A percentile compares a stretch with the other conserved stretches of the same genome.
Evolutionary conservation across 2,113 vertebrate species (phyloP).

Genomic region (Saimiri boliviensis): DNA sequence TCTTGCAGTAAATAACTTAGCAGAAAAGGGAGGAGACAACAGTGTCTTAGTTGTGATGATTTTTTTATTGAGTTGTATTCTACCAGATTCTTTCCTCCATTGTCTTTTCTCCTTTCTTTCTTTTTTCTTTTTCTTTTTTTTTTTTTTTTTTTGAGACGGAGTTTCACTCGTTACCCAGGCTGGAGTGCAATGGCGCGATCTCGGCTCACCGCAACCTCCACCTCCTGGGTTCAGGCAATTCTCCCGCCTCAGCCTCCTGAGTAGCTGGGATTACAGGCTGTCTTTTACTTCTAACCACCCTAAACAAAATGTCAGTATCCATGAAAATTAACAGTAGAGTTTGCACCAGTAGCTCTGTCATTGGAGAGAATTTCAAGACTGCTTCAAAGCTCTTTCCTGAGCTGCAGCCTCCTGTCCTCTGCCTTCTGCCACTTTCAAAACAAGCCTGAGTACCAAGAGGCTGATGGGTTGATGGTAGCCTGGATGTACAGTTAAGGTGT

Average conservation of each 20-base stretch:
- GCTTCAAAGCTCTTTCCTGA: neutral
- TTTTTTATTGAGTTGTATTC: neutral
- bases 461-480: neutral
- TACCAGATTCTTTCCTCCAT: neutral
- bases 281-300: neutral
- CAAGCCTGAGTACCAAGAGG: neutral
- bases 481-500: neutral
- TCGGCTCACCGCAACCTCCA: no score
- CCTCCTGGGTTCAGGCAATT: no score
- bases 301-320: fast-evolving
- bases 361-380: neutral
- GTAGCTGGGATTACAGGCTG: no score
- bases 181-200: no score
- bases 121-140: no score
- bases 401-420: neutral
- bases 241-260: no score
- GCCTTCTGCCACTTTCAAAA: neutral
- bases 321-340: neutral
- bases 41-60: neutral
- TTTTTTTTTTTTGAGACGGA: no score
- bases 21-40: neutral
- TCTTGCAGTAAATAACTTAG: neutral
- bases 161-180: no score
- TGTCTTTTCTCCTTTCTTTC: no score
- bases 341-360: neutral